Percentiles rank a stretch among this genome's conserved stretches.
Evolutionary conservation across 2,113 vertebrate genomes (phyloP).

Genomic region (Elephantulus edwardii): DNA sequence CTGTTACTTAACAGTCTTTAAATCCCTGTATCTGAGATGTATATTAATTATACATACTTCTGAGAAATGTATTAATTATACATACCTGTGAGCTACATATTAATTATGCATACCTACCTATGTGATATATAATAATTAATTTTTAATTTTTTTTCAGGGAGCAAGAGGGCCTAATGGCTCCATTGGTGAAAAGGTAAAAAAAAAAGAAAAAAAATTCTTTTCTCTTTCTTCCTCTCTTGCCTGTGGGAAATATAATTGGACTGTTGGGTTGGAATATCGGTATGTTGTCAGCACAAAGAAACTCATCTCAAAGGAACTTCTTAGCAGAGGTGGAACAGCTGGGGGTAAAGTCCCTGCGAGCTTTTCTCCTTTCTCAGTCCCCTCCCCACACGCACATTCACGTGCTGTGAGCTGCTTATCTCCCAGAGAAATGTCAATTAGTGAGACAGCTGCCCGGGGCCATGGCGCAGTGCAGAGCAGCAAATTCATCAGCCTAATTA

Average conservation of each 20-base stretch:
- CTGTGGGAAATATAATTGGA: neutral
- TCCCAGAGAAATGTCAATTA: neutral
- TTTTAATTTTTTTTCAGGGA: slow-evolving; percentile 85
- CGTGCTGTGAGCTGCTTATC: neutral
- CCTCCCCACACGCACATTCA: neutral
- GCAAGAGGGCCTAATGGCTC: slow-evolving; percentile 86
- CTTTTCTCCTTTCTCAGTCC: neutral
- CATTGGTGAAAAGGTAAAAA: slow-evolving; percentile 90
- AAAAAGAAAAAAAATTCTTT: neutral
- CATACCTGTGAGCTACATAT: too few species aligned
- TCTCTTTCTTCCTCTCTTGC: neutral
- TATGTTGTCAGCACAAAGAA: neutral
- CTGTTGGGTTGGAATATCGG: neutral
- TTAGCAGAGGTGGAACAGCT: neutral
- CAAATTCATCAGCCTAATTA: slow-evolving; percentile 4
- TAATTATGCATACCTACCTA: too few species aligned
- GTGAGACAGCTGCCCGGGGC: neutral
- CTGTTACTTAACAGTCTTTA: neutral
- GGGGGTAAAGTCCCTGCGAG: fast-evolving
- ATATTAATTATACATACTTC: neutral
- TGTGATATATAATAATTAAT: neutral
- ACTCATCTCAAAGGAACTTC: neutral
- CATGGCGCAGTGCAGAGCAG: neutral
- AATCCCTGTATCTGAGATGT: neutral
- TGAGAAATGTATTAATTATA: too few species aligned